phyloP scores from a whole-genome alignment of 2,888 invertebrate species.

The Tolmerus cingulatus region DNA sequence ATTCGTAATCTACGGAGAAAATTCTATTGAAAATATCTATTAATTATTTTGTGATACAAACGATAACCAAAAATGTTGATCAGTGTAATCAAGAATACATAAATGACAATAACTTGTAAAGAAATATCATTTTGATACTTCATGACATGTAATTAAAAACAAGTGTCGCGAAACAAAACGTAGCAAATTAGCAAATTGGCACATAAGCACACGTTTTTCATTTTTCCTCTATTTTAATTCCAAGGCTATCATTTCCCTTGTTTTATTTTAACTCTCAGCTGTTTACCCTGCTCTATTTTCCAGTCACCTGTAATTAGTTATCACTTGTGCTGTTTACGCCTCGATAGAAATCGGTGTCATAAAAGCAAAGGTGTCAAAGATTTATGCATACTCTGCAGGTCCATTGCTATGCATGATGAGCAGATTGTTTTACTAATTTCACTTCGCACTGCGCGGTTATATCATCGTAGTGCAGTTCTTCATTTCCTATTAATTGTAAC shows the following conservation, averaged over 20 bases:
- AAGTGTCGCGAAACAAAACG: neutral
- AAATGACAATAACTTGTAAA: too few relatives aligned
- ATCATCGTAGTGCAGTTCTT: too few relatives aligned
- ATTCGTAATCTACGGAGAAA: too few relatives aligned
- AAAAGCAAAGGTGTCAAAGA: neutral
- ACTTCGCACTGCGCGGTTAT: neutral
- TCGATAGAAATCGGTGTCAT: neutral
- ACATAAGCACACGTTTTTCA: neutral
- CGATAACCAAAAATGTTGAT: too few relatives aligned
- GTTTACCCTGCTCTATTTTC: neutral
- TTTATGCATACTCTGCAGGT: neutral
- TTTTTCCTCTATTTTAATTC: neutral
- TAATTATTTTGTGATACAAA: too few relatives aligned
- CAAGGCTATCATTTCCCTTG: neutral
- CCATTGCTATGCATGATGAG: neutral
- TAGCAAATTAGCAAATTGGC: neutral
- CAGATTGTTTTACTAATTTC: neutral
- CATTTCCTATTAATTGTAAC: too few relatives aligned
- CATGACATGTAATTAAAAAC: neutral
- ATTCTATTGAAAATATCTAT: too few relatives aligned
- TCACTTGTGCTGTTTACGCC: neutral
- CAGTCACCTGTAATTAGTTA: neutral
- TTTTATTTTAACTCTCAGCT: neutral
- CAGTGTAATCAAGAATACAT: too few relatives aligned
- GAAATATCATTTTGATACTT: too few relatives aligned